phyloP scores from a whole-genome alignment of 2,113 vertebrate genomes.

The Cepphus grylle region DNA sequence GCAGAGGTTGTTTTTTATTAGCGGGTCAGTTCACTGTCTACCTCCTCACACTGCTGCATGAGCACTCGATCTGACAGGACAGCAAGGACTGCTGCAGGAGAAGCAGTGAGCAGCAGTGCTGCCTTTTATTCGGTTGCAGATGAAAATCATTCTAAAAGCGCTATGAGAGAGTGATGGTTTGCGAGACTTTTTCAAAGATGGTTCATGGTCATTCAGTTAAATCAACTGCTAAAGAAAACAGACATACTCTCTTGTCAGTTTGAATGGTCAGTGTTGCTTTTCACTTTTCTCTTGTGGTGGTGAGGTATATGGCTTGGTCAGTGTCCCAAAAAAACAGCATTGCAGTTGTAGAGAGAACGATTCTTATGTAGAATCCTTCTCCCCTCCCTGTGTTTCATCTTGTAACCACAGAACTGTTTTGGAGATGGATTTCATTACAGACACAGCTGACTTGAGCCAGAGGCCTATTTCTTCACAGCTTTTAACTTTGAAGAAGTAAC shows the following conservation, averaged over 20 bases:
- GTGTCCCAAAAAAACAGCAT: not conserved
- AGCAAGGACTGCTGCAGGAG: not conserved
- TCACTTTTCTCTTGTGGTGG: not conserved
- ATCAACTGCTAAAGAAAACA: not conserved
- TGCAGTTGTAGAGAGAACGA: not conserved
- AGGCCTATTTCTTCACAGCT: not conserved
- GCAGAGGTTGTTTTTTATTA: not conserved
- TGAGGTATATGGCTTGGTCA: not conserved
- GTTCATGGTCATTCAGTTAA: not conserved
- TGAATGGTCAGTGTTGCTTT: not conserved
- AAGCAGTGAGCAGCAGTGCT: not conserved
- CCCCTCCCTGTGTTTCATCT: not conserved
- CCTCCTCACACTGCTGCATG: not conserved
- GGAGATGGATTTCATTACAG: not conserved
- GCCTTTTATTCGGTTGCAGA: not conserved
- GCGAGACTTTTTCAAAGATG: not conserved
- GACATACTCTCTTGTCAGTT: not conserved
- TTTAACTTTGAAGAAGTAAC: constrained; percentile 25
- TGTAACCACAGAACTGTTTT: not conserved
- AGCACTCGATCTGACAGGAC: not conserved
- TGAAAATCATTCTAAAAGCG: not conserved
- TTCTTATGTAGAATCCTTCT: not conserved
- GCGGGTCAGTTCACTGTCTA: not conserved
- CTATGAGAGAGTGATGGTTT: not conserved
- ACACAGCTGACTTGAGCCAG: not conserved